Evolutionary conservation across 2,113 vertebrate genomes (phyloP).

Genomic region (Asarcornis scutulata): DNA sequence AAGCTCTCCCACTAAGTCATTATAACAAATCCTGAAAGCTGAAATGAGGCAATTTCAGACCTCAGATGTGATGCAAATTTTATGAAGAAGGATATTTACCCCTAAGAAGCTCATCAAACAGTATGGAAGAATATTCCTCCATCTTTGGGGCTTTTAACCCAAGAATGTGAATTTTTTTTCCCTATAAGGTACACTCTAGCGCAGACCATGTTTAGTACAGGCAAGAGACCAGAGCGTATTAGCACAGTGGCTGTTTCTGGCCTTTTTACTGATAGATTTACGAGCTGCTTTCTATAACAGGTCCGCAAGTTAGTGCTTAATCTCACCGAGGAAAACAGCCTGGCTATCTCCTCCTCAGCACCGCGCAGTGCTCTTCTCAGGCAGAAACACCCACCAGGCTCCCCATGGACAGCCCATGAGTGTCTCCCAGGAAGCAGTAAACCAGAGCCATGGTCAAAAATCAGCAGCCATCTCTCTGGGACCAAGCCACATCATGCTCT

Average conservation of each 20-base stretch:
- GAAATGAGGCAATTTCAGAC: not conserved
- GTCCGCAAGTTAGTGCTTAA: not conserved
- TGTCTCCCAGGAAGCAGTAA: not conserved
- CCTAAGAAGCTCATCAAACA: not conserved
- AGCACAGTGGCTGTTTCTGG: not conserved
- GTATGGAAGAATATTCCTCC: not conserved
- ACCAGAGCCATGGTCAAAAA: accelerated
- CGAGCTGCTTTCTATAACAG: not conserved
- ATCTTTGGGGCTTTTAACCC: not conserved
- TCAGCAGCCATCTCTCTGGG: accelerated
- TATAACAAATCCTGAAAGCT: not conserved
- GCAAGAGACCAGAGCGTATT: not conserved
- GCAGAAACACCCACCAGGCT: not conserved
- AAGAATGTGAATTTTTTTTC: not conserved
- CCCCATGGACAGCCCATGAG: accelerated
- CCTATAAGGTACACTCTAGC: not conserved
- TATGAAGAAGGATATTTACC: not conserved
- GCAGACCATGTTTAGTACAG: not conserved
- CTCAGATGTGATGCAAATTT: accelerated
- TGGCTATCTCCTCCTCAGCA: not conserved
- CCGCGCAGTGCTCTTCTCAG: accelerated
- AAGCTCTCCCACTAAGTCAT: not conserved
- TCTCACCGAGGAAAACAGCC: not conserved
- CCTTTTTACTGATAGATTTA: constrained; percentile 6
- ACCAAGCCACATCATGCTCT: not conserved